A percentile compares a stretch with the other conserved stretches of the same genome.
phyloP scores from a whole-genome alignment of 2,797 vertebrate genomes.

The Enteromius paludinosus region DNA sequence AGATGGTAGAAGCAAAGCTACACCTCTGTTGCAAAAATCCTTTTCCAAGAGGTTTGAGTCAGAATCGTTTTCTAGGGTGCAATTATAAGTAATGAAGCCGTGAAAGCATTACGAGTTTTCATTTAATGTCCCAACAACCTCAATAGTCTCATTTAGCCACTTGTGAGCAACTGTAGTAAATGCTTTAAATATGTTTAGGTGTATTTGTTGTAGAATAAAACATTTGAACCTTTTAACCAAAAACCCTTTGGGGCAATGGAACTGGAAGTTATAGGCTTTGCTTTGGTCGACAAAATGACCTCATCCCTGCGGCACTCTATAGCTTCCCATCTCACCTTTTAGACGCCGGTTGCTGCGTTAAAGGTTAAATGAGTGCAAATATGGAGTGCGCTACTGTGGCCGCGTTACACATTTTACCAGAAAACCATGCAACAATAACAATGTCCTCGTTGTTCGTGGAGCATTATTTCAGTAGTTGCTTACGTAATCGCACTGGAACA shows the following conservation, averaged over 20 bases:
- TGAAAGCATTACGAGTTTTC: background rate
- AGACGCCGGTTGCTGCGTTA: background rate
- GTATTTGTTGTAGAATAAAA: background rate
- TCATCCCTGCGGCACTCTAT: too few species aligned
- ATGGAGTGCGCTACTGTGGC: background rate
- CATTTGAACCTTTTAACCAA: background rate
- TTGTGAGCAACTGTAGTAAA: background rate
- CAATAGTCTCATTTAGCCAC: background rate
- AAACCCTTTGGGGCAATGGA: background rate
- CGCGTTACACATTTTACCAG: background rate
- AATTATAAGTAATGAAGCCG: too few species aligned
- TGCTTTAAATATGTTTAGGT: background rate
- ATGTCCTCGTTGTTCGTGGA: background rate
- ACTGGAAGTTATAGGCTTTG: background rate
- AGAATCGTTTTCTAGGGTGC: background rate
- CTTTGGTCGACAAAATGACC: background rate
- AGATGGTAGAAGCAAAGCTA: background rate
- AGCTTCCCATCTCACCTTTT: background rate
- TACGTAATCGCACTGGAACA: background rate
- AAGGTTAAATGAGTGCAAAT: background rate
- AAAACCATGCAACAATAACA: slow-evolving; percentile 2
- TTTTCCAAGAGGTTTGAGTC: background rate
- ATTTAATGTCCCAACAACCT: background rate
- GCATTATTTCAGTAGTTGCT: background rate
- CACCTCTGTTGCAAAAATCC: background rate